Percentiles rank a stretch among this genome's conserved stretches.
Evolutionary conservation across 1,140 invertebrate genomes (phyloP).

Genomic region (Octopus sinensis): DNA sequence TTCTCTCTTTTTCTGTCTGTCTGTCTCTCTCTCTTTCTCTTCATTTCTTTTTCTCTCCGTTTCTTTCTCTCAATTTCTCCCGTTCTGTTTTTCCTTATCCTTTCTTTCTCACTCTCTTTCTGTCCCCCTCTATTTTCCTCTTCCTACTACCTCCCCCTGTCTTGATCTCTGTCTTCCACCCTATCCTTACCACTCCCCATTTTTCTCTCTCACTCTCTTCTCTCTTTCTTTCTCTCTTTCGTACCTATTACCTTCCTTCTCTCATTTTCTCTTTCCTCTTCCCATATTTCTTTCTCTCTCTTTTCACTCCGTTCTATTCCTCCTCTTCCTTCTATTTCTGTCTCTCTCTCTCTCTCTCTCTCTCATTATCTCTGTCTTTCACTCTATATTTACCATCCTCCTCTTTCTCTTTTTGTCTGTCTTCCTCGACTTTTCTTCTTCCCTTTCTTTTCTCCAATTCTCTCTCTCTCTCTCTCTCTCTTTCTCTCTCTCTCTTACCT

Average conservation of each 20-base stretch:
- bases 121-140: slow-evolving; percentile 13
- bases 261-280: not conserved
- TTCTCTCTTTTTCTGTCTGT: not conserved
- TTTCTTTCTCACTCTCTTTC: not conserved
- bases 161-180: not conserved
- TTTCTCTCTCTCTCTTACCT: too few species aligned
- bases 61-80: not conserved
- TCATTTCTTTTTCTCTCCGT: not conserved
- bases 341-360: not conserved
- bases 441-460: too few species aligned
- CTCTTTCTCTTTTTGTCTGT: not conserved
- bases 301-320: not conserved
- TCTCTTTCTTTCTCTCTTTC: slow-evolving; percentile 24
- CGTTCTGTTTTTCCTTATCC: not conserved
- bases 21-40: not conserved
- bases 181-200: slow-evolving; percentile 15
- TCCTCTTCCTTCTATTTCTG: not conserved
- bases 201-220: slow-evolving; percentile 23
- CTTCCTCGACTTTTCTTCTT: not conserved
- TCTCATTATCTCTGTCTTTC: not conserved
- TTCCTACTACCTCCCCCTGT: not conserved
- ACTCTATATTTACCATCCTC: not conserved
- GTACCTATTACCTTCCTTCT: slow-evolving; percentile 11
- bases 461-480: too few species aligned
- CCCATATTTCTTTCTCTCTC: not conserved